Conservation (phyloP, 2,113 vertebrate genomes). For the Suricata suricatta region DNA sequence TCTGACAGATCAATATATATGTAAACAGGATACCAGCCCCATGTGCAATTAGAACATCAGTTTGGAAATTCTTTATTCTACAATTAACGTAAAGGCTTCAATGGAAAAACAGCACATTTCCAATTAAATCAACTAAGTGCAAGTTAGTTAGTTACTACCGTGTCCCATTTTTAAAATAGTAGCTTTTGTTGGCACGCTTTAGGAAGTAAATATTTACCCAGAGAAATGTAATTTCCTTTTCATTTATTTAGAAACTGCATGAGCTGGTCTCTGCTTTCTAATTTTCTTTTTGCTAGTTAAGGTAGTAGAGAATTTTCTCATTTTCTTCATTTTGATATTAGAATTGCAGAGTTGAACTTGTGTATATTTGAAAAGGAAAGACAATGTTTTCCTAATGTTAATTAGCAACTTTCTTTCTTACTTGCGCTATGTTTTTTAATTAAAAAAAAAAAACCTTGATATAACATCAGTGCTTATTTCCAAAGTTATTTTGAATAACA, state of each 20-base stretch:
- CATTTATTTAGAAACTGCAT: slow-evolving; percentile 73
- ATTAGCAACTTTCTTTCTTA: slow-evolving; percentile 64
- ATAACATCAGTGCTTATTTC: slow-evolving; percentile 43
- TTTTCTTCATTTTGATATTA: slow-evolving; percentile 60
- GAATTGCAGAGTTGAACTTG: slow-evolving; percentile 50
- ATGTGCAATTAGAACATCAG: slow-evolving; percentile 59
- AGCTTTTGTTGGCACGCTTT: slow-evolving; percentile 73
- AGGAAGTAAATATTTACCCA: slow-evolving; percentile 77
- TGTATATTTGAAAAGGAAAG: slow-evolving; percentile 40
- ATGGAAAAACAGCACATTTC: slow-evolving; percentile 74
- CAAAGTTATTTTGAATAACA: slow-evolving; percentile 70
- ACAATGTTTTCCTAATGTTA: slow-evolving; percentile 58
- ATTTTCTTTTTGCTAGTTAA: slow-evolving; percentile 73
- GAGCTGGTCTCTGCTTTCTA: slow-evolving; percentile 66
- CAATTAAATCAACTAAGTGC: slow-evolving; percentile 75
- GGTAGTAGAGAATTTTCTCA: slow-evolving; percentile 22
- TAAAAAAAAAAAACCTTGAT: slow-evolving; percentile 1
- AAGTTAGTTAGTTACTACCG: slow-evolving; percentile 68
- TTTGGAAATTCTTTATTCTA: slow-evolving; percentile 71
- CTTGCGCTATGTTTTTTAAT: slow-evolving; percentile 46
- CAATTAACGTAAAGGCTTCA: slow-evolving; percentile 70
- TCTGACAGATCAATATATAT: background rate
- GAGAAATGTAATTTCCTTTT: slow-evolving; percentile 76
- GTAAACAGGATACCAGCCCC: slow-evolving; percentile 61
- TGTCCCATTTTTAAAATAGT: slow-evolving; percentile 67